Percentiles rank a stretch among this genome's conserved stretches.
These are phyloP conservation scores for Pseudococcus longispinus DNA, from an alignment of 2,888 invertebrate species.

Conservation along the genomic window DNA sequence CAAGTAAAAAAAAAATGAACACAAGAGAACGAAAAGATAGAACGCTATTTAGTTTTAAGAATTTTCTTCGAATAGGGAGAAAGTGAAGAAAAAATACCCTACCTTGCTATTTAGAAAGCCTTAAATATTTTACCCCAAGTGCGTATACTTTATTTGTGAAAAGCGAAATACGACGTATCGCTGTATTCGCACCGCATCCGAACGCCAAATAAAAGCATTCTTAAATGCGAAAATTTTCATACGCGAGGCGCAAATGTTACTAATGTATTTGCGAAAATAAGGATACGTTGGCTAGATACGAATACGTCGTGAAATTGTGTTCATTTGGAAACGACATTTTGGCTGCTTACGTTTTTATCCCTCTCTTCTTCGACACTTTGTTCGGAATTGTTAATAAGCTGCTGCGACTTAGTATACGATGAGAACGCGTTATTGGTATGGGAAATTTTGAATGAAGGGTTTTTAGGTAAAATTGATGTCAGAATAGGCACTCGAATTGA, in stretches of 20 bases:
- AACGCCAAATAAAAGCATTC: constrained; percentile 3
- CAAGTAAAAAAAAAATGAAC: constrained; percentile 10
- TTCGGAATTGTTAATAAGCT: neutral
- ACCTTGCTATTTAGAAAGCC: constrained; percentile 5
- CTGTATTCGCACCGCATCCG: neutral
- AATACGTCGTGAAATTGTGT: neutral
- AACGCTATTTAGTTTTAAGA: constrained; percentile 21
- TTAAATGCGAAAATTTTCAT: constrained; percentile 16
- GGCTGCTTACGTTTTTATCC: neutral
- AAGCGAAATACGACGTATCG: constrained; percentile 8
- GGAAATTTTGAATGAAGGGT: neutral
- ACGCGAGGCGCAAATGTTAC: neutral
- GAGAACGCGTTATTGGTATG: neutral
- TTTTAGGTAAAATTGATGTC: neutral
- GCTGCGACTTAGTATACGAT: neutral
- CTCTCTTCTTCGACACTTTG: neutral
- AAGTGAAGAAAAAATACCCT: neutral
- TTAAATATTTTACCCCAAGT: constrained; percentile 20
- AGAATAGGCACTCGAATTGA: no score
- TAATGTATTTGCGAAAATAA: neutral
- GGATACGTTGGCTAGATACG: neutral
- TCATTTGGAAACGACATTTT: constrained; percentile 16
- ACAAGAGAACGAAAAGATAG: neutral
- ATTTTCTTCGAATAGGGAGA: neutral
- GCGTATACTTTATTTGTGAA: constrained; percentile 22